Evolutionary conservation across 2,797 vertebrate species (phyloP).

Genomic region (Malacoraja senta): DNA sequence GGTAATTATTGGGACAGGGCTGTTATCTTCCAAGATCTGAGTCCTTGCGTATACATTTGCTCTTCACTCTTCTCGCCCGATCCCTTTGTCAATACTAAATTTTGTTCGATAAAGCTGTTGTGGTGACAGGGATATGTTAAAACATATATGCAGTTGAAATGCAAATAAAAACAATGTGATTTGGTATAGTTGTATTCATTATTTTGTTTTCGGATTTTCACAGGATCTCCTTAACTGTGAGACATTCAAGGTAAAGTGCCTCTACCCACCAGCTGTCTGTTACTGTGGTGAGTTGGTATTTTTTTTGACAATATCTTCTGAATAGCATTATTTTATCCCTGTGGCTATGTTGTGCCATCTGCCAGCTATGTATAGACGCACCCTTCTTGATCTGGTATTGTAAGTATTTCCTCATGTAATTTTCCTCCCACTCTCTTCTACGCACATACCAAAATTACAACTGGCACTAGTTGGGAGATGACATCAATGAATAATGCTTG

Average conservation of each 20-base stretch:
- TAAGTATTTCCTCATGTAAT: slow-evolving; percentile 23
- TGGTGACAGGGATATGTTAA: background rate
- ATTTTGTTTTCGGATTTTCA: background rate
- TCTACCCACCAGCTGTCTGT: background rate
- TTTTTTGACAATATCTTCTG: background rate
- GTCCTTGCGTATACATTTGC: background rate
- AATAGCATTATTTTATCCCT: background rate
- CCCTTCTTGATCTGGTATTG: background rate
- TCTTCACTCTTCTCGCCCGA: background rate
- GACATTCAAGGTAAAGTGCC: background rate
- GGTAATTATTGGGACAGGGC: background rate
- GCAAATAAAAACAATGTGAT: background rate
- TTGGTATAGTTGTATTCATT: background rate
- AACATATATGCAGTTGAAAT: background rate
- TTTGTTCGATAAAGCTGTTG: background rate
- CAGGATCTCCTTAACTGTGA: background rate
- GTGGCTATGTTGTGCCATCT: background rate
- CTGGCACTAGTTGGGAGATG: background rate
- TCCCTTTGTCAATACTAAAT: background rate
- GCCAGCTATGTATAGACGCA: background rate
- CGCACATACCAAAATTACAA: background rate
- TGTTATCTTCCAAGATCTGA: background rate
- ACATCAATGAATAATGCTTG: background rate
- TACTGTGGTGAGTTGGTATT: background rate
- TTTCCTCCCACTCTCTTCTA: background rate